Base-by-base conservation (phyloP, 2,888 invertebrate species). In the Andricus quercusramuli region DNA sequence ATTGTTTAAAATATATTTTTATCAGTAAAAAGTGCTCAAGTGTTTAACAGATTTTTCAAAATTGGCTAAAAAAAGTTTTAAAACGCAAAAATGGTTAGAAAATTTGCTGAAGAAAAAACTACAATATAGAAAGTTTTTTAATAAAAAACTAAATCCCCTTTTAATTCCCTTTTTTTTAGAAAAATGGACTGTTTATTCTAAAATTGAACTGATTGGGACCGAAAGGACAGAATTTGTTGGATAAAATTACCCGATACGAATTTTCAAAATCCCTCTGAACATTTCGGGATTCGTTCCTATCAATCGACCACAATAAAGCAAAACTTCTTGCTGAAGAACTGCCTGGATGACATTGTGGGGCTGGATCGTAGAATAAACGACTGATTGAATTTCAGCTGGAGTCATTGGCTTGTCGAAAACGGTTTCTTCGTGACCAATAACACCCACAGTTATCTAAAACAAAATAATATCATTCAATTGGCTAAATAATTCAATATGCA, bases 381-480 rank as follows among this genome's bases (percentile, higher is more conserved):
- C 97, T 41, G 96, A 96, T 90, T 98, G 97, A 79, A 99, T 98
- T 93, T 99, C 99, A 2, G 96, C 96, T 0, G 99, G 99, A 1
- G 98, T 98, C 96, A 99, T 96, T 0, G 99, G 99, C 90, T 99
- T 98, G 93, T 98, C 98, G 90, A 99, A 97, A n/a, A 98, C 97
- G 0, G 98, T 97, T 93, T 99, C 99, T 88, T 98, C 97, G 86
- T 97, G 97, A 0, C 98, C 98, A 89, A 98, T 97, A 78, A 99
- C 98, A 44, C 99, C 99, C 2, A 99, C 97, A 0, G 99, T 98
- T 82, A 98, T 93, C 96, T 95, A 93, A 82, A 91, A 84, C 22
- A 13, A 59, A 51, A 22, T 3, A 44, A 15, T 13, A 37, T 37
- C 22, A 67, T 68, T 66, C 4, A 67, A 56, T 3, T 2, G 3